Conservation (phyloP, 2,888 invertebrate genomes). For the Lepidocyrtinus sp. region DNA sequence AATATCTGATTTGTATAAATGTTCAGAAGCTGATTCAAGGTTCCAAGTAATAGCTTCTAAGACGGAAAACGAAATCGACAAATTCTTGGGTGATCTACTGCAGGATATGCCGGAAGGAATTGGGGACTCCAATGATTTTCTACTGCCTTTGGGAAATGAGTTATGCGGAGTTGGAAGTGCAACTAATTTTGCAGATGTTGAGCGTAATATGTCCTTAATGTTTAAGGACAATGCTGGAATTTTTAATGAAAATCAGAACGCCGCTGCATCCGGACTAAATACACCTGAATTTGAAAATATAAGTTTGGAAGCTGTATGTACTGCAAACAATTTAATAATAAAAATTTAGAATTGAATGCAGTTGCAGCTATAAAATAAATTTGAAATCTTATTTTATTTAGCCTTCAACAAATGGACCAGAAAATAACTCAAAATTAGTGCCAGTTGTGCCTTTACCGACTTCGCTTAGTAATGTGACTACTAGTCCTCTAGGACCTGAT, state of each 20-base stretch:
- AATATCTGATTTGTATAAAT: not conserved
- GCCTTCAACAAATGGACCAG: too few relatives aligned
- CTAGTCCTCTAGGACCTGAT: not conserved
- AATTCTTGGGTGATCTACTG: constrained; percentile 53
- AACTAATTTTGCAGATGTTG: constrained; percentile 40
- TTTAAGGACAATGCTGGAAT: constrained; percentile 59
- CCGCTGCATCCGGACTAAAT: too few relatives aligned
- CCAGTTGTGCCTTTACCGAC: too few relatives aligned
- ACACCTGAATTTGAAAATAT: too few relatives aligned
- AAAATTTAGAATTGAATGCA: too few relatives aligned
- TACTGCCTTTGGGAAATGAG: not conserved
- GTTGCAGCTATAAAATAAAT: too few relatives aligned
- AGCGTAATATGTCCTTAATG: constrained; percentile 52
- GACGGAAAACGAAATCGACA: constrained; percentile 52
- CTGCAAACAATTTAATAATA: too few relatives aligned
- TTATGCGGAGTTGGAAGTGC: not conserved
- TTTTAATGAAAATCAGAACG: constrained; percentile 32
- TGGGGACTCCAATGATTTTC: not conserved
- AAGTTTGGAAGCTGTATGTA: too few relatives aligned
- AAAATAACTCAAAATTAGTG: too few relatives aligned
- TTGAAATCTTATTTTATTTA: too few relatives aligned
- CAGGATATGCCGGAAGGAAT: constrained; percentile 37
- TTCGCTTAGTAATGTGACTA: too few relatives aligned
- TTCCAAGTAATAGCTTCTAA: constrained; percentile 40
- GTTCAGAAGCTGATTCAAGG: not conserved